Evolutionary conservation across 2,888 invertebrate genomes (phyloP).

Genomic region (Melikaiella ostensackeni): DNA sequence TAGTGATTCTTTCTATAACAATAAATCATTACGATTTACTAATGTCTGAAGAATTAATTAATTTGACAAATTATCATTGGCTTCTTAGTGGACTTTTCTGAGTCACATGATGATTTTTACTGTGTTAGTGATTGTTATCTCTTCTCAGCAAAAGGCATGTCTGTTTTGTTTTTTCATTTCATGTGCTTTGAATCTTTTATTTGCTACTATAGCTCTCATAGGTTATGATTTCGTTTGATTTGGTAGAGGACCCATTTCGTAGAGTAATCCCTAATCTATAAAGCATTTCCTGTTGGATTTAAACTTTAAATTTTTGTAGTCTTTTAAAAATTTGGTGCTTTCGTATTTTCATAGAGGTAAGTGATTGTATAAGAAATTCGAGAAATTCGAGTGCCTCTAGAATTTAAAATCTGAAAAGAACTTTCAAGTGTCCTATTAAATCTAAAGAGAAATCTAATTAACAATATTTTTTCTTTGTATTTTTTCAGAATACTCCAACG

Average conservation of each 20-base stretch:
- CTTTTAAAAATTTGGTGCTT: background rate
- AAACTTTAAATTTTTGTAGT: background rate
- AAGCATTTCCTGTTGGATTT: background rate
- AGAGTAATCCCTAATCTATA: constrained; percentile 3
- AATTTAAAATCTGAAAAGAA: background rate
- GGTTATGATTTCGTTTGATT: constrained; percentile 16
- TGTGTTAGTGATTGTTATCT: constrained; percentile 14
- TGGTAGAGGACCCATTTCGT: constrained; percentile 8
- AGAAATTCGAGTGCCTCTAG: background rate
- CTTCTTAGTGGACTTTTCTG: constrained; percentile 9
- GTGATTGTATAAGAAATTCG: constrained; percentile 9
- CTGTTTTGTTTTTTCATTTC: background rate
- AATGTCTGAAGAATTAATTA: background rate
- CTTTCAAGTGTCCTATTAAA: background rate
- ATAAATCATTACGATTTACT: background rate
- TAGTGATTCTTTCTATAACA: constrained; percentile 21
- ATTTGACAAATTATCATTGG: background rate
- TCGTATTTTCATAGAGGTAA: constrained; percentile 24
- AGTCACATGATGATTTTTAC: background rate
- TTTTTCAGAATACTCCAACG: constrained; percentile 56
- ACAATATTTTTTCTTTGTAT: constrained; percentile 23
- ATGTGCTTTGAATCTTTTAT: constrained; percentile 29
- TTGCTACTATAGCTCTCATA: constrained; percentile 17
- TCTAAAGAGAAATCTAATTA: background rate
- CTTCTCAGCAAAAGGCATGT: constrained; percentile 29